phyloP scores from a whole-genome alignment of 2,888 invertebrate species.

The Acanthosepion lycidas region DNA sequence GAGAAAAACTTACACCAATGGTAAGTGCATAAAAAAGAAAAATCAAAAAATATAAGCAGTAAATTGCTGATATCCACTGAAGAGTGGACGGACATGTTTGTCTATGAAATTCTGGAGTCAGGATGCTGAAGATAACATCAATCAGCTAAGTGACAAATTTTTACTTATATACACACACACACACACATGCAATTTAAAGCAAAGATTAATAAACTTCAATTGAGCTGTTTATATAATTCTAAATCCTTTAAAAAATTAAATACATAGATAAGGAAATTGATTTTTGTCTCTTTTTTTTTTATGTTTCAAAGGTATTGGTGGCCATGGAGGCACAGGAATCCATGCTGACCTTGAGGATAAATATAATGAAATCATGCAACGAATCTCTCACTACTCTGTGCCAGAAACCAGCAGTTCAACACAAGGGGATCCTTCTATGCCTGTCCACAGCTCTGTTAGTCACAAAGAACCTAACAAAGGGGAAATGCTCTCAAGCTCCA shows the following conservation, averaged over 20 bases:
- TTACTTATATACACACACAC: too few relatives aligned
- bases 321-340: conserved; percentile 74
- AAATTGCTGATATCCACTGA: too few relatives aligned
- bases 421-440: not conserved
- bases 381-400: conserved; percentile 64
- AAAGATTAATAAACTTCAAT: not conserved
- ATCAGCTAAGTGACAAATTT: too few relatives aligned
- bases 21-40: too few relatives aligned
- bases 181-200: too few relatives aligned
- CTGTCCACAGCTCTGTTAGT: not conserved
- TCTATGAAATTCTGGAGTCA: too few relatives aligned
- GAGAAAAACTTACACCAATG: too few relatives aligned
- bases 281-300: not conserved
- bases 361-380: conserved; percentile 71
- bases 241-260: not conserved
- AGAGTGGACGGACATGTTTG: too few relatives aligned
- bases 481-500: not conserved
- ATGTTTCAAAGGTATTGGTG: conserved; percentile 70
- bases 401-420: conserved; percentile 55
- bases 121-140: too few relatives aligned
- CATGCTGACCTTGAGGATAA: conserved; percentile 72
- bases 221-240: not conserved
- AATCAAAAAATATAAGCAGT: too few relatives aligned
- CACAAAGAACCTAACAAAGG: not conserved
- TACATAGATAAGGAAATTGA: not conserved